Conservation (phyloP, 2,888 invertebrate species). For the Zhuqinia jingwanae region DNA sequence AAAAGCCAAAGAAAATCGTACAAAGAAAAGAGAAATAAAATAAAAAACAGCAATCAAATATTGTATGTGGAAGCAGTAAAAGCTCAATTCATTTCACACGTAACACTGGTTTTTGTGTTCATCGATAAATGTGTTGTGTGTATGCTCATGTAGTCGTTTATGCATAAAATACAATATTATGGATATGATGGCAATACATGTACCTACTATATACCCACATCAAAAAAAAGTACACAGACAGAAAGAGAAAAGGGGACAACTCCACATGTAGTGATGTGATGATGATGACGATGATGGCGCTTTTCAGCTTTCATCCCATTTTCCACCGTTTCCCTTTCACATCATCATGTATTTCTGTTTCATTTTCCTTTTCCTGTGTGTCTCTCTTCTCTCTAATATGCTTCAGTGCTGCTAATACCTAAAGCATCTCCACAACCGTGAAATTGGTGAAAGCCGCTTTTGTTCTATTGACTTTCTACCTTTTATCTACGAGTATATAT, state of each 20-base stretch:
- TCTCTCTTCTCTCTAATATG: conserved; percentile 2
- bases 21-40: conserved; percentile 5
- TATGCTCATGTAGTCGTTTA: conserved; percentile 56
- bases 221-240: not conserved
- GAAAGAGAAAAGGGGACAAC: not conserved
- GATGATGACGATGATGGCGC: no score
- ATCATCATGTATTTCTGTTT: conserved; percentile 44
- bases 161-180: conserved; percentile 59
- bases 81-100: conserved; percentile 68
- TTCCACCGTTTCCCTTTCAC: conserved; percentile 57
- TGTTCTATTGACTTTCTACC: conserved; percentile 69
- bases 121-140: conserved; percentile 42
- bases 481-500: conserved; percentile 24
- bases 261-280: conserved; percentile 34
- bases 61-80: conserved; percentile 20
- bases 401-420: conserved; percentile 14
- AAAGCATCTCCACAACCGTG: conserved; percentile 50
- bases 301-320: conserved; percentile 68
- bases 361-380: conserved; percentile 26
- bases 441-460: conserved; percentile 69
- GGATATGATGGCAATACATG: conserved; percentile 4
- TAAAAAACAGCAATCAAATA: conserved; percentile 47
- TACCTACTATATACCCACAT: not conserved
- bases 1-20: not conserved
- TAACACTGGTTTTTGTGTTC: conserved; percentile 17